These are phyloP conservation scores for Grallaria varia DNA, from an alignment of 2,113 vertebrate species.

Conservation along the genomic window DNA sequence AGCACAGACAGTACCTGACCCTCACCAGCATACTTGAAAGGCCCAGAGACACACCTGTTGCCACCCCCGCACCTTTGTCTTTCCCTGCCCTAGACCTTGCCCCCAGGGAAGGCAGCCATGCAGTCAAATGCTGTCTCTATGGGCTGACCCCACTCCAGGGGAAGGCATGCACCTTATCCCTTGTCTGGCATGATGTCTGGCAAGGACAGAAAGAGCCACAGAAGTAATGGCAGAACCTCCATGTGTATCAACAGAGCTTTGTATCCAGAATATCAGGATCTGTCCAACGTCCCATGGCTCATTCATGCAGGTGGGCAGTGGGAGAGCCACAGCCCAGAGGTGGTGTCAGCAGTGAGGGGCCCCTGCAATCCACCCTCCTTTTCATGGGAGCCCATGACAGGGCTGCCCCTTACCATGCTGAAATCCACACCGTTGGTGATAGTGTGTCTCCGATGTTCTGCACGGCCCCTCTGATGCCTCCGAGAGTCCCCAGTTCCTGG, in stretches of 20 bases:
- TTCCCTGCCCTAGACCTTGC: neutral
- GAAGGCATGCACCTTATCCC: neutral
- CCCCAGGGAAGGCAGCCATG: neutral
- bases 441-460: slow-evolving; percentile 89
- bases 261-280: neutral
- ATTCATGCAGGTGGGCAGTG: accelerated
- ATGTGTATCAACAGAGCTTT: neutral
- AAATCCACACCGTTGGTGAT: slow-evolving; percentile 92
- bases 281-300: accelerated
- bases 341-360: neutral
- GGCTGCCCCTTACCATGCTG: slow-evolving; percentile 74
- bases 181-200: accelerated
- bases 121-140: neutral
- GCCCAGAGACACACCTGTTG: neutral
- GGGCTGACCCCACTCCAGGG: too few relatives aligned
- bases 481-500: slow-evolving; percentile 63
- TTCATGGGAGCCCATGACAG: neutral
- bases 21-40: neutral
- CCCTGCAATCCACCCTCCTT: neutral
- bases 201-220: neutral
- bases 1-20: neutral
- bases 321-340: neutral
- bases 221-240: neutral
- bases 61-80: neutral
- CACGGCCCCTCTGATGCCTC: slow-evolving; percentile 75